A percentile compares a stretch with the other conserved stretches of the same genome.
These are phyloP conservation scores for Amphilophus citrinellus DNA, from an alignment of 2,113 vertebrate species.

Conservation along the genomic window DNA sequence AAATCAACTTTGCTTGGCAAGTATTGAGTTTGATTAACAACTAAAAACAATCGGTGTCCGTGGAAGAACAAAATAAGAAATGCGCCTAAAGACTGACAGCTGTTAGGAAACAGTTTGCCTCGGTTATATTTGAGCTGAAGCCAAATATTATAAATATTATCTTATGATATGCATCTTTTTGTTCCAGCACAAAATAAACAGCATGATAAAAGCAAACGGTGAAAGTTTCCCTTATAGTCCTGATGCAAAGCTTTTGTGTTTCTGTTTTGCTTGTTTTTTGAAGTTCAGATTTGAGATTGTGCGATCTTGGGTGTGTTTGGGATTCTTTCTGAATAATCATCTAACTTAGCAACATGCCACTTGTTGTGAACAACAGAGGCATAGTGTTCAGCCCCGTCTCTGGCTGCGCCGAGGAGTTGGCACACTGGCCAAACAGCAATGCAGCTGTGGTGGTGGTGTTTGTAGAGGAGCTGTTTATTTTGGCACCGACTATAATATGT, in stretches of 20 bases:
- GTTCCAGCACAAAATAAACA: slow-evolving; percentile 47
- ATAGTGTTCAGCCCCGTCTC: slow-evolving; percentile 49
- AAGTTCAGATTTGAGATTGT: not conserved
- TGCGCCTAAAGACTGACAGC: slow-evolving; percentile 3
- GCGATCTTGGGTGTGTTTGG: slow-evolving; percentile 6
- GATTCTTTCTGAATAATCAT: slow-evolving; percentile 9
- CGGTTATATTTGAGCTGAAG: not conserved
- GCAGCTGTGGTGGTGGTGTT: slow-evolving; percentile 33
- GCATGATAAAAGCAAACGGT: not conserved
- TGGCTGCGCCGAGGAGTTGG: slow-evolving; percentile 39
- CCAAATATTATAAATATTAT: slow-evolving; percentile 10
- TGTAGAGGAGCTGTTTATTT: slow-evolving; percentile 13
- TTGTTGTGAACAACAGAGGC: slow-evolving; percentile 56
- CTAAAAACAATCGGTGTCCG: not conserved
- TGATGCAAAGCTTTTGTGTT: not conserved
- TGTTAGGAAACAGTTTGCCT: not conserved
- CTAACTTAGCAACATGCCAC: slow-evolving; percentile 29
- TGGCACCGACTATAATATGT: not conserved
- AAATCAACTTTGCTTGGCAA: not conserved
- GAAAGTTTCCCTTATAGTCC: not conserved
- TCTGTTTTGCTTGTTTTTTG: slow-evolving; percentile 20
- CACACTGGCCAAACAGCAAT: slow-evolving; percentile 3
- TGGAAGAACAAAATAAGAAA: not conserved
- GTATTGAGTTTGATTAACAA: slow-evolving; percentile 6
- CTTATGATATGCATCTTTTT: not conserved